Evolutionary conservation across 1,140 invertebrate species (phyloP).

Genomic region (Chironomus tepperi): DNA sequence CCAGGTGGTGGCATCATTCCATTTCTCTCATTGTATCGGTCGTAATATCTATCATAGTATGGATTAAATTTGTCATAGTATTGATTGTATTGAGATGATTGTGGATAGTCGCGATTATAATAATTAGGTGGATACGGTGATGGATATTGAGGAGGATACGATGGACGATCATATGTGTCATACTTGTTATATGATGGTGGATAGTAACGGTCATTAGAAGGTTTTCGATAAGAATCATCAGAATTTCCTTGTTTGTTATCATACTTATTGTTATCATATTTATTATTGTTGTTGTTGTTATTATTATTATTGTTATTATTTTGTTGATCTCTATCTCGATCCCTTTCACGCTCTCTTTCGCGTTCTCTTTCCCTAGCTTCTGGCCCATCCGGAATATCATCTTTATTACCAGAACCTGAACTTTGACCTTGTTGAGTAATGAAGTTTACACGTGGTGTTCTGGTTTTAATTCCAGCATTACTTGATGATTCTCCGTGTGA

Average conservation of each 20-base stretch:
- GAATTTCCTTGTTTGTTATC: neutral
- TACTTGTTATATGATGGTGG: neutral
- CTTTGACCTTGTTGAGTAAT: constrained; percentile 29
- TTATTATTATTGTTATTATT: neutral
- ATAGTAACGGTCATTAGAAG: constrained; percentile 5
- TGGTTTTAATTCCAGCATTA: constrained; percentile 28
- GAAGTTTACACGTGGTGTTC: constrained; percentile 31
- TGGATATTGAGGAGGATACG: neutral
- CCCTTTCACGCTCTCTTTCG: neutral
- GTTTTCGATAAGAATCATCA: constrained; percentile 10
- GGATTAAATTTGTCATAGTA: constrained; percentile 16
- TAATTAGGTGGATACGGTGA: neutral
- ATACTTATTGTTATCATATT: constrained; percentile 3
- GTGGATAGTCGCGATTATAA: constrained; percentile 9
- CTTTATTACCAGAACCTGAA: neutral
- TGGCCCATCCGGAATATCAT: neutral
- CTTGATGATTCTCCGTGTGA: constrained; percentile 27
- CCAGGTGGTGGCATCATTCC: neutral
- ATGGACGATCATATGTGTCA: constrained; percentile 5
- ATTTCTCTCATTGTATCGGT: neutral
- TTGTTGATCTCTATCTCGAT: constrained; percentile 1
- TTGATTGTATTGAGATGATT: neutral
- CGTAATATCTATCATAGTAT: constrained; percentile 7
- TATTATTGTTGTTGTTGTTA: neutral
- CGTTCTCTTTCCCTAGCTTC: neutral